These are phyloP conservation scores for Lochmaea crataegi DNA, from an alignment of 2,888 invertebrate genomes.

Conservation along the genomic window DNA sequence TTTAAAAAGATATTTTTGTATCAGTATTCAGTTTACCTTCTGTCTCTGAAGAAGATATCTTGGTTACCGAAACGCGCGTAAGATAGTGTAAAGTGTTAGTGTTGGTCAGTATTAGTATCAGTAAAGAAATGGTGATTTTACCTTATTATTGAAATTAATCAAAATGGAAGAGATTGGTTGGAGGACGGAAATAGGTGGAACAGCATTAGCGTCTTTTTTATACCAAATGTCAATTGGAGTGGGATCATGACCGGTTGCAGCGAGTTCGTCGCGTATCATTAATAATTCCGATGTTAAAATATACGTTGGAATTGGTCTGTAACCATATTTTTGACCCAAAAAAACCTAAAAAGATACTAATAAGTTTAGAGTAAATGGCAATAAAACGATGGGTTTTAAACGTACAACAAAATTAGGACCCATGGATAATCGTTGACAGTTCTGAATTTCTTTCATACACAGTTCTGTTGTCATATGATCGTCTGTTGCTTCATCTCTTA, in stretches of 20 bases:
- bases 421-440: conserved; percentile 96
- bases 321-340: conserved; percentile 97
- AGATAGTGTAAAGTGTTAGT: no score
- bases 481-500: conserved; percentile 97
- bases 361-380: not conserved
- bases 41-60: no score
- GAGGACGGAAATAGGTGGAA: conserved; percentile 92
- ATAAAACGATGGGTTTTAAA: conserved; percentile 26
- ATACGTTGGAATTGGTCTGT: conserved; percentile 96
- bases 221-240: conserved; percentile 93
- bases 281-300: conserved; percentile 92
- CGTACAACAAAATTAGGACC: conserved; percentile 96
- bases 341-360: conserved; percentile 75
- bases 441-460: conserved; percentile 98
- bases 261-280: conserved; percentile 86
- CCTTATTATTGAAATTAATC: conserved; percentile 98
- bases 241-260: conserved; percentile 84
- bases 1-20: not conserved
- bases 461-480: conserved; percentile 99
- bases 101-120: no score
- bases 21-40: no score
- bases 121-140: conserved; percentile 57
- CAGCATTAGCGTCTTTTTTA: conserved; percentile 94
- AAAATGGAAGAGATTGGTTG: conserved; percentile 98
- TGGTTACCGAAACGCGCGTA: no score